These are phyloP conservation scores for Lutra lutra DNA, from an alignment of 2,797 vertebrate species.

Conservation along the genomic window DNA sequence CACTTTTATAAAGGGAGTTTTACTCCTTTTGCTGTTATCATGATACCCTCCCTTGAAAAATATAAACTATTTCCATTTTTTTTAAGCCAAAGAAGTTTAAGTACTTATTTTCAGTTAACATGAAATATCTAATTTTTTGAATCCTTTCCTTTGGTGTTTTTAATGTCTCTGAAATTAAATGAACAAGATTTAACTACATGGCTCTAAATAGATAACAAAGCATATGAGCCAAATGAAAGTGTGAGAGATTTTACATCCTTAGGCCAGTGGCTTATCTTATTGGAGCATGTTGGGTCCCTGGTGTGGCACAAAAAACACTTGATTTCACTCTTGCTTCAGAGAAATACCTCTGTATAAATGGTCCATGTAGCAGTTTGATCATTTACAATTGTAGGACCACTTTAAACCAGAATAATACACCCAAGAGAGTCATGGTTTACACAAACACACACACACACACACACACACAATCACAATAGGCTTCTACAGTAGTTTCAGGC, in stretches of 20 bases:
- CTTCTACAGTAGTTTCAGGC: slow-evolving; percentile 64
- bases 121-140: slow-evolving; percentile 39
- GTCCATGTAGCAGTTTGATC: slow-evolving; percentile 67
- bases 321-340: slow-evolving; percentile 68
- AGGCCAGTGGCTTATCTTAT: slow-evolving; percentile 69
- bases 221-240: slow-evolving; percentile 55
- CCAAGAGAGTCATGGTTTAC: slow-evolving; percentile 72
- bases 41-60: not conserved
- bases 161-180: slow-evolving; percentile 62
- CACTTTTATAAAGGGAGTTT: not conserved
- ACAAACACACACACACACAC: not conserved
- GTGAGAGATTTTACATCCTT: slow-evolving; percentile 48
- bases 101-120: slow-evolving; percentile 57
- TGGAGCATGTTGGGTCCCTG: slow-evolving; percentile 59
- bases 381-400: slow-evolving; percentile 75
- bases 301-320: slow-evolving; percentile 69
- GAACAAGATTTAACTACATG: slow-evolving; percentile 42
- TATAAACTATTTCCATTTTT: not conserved
- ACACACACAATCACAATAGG: slow-evolving; percentile 42
- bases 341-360: slow-evolving; percentile 59
- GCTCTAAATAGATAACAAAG: slow-evolving; percentile 34
- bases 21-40: slow-evolving; percentile 37
- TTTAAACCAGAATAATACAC: slow-evolving; percentile 74
- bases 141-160: slow-evolving; percentile 49
- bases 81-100: slow-evolving; percentile 16